These are phyloP conservation scores for Centruroides sculpturatus DNA, from an alignment of 1,140 invertebrate species.

Conservation along the genomic window DNA sequence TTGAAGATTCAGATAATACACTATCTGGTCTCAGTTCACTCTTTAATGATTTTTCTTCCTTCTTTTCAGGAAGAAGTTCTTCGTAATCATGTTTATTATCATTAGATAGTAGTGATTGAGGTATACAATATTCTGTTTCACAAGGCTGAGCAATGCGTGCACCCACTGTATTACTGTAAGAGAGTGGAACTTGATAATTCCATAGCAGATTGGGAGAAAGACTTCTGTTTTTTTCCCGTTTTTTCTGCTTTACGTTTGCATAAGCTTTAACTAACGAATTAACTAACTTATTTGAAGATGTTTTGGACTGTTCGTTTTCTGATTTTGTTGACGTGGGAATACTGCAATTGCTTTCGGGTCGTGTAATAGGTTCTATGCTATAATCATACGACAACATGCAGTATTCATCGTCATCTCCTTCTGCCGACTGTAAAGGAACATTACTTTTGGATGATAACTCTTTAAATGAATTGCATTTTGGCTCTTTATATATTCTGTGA, in stretches of 20 bases:
- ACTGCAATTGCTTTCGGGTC: not conserved
- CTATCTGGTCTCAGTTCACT: slow-evolving; percentile 29
- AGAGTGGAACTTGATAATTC: slow-evolving; percentile 19
- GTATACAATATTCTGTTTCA: slow-evolving; percentile 63
- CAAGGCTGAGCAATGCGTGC: slow-evolving; percentile 51
- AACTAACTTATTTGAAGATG: slow-evolving; percentile 18
- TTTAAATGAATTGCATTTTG: not conserved
- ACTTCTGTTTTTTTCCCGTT: slow-evolving; percentile 10
- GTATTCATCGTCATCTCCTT: no score
- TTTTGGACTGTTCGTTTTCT: slow-evolving; percentile 11
- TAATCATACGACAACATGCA: no score
- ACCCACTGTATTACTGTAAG: slow-evolving; percentile 63
- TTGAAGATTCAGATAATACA: slow-evolving; percentile 38
- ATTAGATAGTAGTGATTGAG: slow-evolving; percentile 40
- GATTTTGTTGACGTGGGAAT: not conserved
- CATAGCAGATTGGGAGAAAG: not conserved
- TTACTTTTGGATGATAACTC: no score
- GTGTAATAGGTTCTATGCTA: no score
- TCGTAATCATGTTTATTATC: no score
- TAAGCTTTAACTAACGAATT: slow-evolving; percentile 26
- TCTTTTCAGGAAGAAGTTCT: slow-evolving; percentile 24
- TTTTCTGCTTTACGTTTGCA: slow-evolving; percentile 27
- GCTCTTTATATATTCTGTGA: slow-evolving; percentile 55
- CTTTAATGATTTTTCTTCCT: not conserved
- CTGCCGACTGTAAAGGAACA: no score